Base-by-base conservation (phyloP, 2,113 vertebrate species). In the Piprites chloris region DNA sequence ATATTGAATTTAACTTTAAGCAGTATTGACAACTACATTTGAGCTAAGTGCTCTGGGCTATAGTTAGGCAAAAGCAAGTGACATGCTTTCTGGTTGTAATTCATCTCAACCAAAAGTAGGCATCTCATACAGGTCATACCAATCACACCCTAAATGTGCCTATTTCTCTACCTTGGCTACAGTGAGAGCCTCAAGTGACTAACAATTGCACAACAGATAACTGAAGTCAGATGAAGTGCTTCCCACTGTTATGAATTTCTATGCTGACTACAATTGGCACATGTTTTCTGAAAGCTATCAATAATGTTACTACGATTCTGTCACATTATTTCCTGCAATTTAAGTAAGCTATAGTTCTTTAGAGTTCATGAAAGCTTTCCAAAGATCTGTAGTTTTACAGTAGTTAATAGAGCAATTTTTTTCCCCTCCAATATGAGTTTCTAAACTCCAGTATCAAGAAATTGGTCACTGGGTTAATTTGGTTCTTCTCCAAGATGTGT, bases 1-100 rank as follows among this genome's bases (percentile, higher is more conserved):
- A 66, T 90, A 88, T 77, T 85, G 85, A 88, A 83, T 85, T 33
- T 71, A 62, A 66, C 71, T 92, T 94, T 90, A 93, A 94, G 33
- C 11, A 35, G n/a, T 94, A 95, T 92, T 92, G 95, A 79, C 85
- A 93, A 88, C 63, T 87, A 39, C 71, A 91, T 91, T 91, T 90
- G 62, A 88, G 78, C 53, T 95, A 93, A 90, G 83, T 8, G 0
- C 53, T 90, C 67, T 76, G 67, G 79, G 78, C 67, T 83, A 53
- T 37, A 80, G 71, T 62, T 53, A 66, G 19, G 37, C 71, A 83
- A 92, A n/a, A 88, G 63, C 93, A 94, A 90, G 37, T 85, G 49
- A 73, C 91, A 87, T 32, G 24, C 18, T 55, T 92, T 79, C 59
- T 76, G 26, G 28, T 26, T 62, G 37, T 19, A 85, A 95, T 94